Evolutionary conservation across 2,797 vertebrate genomes (phyloP), one percentile per base, ranked within the genome.

Genomic region (Glyptemys insculpta): DNA sequence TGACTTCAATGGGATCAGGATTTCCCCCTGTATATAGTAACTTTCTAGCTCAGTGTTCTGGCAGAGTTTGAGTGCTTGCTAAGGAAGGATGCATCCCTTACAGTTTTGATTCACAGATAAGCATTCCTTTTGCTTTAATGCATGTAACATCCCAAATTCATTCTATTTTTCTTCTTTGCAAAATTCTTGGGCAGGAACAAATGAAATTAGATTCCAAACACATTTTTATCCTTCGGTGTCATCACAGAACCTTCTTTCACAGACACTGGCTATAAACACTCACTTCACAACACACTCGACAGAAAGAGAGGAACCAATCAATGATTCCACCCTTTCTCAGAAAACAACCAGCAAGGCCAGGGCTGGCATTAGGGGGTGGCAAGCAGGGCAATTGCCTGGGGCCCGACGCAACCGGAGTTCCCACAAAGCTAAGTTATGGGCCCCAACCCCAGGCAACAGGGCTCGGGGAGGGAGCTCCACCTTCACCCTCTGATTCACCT

Each of bases 161-260:
- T 49, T 49, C 15, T 47, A 29, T 25, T 88, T 88, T 52, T 90
- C 50, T 47, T 88, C 10, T 59, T 59, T 79, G n/a, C 88, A 90
- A 81, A 29, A 44, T 5, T 79, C 25, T 79, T n/a, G 18, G 82
- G 41, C 19, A 88, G 78, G 92, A 89, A 59, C 14, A 94, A 85
- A 19, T 2, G 52, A 86, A 79, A 52, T 1, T 54, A 0, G 0
- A 37, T 54, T 37, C 12, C 21, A 87, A 56, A 21, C 0, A 4
- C 0, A 0, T 41, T 47, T 72, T 88, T 87, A 86, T 29, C 12
- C 53, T 5, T 37, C 2, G 2, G 78, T 5, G 29, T 79, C 83
- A 23, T 85, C 76, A 83, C 91, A 83, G 4, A 0, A 7, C 21
- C 54, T 90, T 93, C 18, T 83, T 79, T 59, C 7, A 41, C 11